Conservation (phyloP, 1,140 invertebrate species). For the Andrena cerasifolii region DNA sequence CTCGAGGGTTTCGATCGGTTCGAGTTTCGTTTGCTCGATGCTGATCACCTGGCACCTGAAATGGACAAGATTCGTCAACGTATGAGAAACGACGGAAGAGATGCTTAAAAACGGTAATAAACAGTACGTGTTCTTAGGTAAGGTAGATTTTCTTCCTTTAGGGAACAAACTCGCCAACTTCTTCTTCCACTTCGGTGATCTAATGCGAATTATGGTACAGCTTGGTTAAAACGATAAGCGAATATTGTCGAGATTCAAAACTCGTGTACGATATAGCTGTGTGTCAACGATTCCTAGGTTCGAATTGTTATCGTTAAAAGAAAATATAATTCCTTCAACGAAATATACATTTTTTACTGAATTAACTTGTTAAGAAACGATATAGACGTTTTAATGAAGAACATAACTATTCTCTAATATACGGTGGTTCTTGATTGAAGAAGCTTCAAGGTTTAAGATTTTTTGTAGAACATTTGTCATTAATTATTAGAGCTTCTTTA, state of each 20-base stretch:
- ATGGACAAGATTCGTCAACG: conserved; percentile 64
- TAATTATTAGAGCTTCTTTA: too few species aligned
- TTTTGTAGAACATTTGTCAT: too few species aligned
- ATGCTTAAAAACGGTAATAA: conserved; percentile 14
- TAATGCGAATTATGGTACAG: neutral
- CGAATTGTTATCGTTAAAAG: too few species aligned
- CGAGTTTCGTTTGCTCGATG: conserved; percentile 45
- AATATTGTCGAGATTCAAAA: too few species aligned
- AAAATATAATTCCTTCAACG: neutral
- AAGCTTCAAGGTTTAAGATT: too few species aligned
- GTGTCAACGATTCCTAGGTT: neutral
- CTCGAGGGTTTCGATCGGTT: conserved; percentile 37
- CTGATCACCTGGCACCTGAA: conserved; percentile 62
- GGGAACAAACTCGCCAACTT: neutral
- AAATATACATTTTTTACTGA: neutral
- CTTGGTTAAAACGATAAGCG: too few species aligned
- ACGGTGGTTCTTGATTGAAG: too few species aligned
- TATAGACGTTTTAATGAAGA: too few species aligned
- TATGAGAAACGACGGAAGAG: conserved; percentile 18
- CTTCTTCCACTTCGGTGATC: neutral
- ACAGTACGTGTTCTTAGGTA: neutral
- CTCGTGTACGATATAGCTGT: too few species aligned
- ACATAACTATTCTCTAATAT: too few species aligned
- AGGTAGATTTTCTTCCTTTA: conserved; percentile 3
- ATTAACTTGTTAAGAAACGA: neutral